Evolutionary conservation across 2,888 invertebrate genomes (phyloP).

Genomic region (Cyrtodaria siliqua): DNA sequence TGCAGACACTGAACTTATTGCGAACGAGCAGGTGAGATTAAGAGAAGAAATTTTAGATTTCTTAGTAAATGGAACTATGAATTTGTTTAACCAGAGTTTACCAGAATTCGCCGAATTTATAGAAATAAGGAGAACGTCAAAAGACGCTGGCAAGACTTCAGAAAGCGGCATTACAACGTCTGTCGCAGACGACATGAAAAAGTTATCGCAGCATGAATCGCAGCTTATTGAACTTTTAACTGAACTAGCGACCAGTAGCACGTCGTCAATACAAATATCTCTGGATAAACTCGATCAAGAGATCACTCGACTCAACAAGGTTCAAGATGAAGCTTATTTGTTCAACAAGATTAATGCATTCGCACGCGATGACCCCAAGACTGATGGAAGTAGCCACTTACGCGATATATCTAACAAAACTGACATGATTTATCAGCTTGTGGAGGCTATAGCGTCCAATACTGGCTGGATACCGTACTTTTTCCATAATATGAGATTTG

Average conservation of each 20-base stretch:
- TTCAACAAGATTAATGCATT: slow-evolving; percentile 24
- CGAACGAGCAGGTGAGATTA: slow-evolving; percentile 69
- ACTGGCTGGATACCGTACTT: slow-evolving; percentile 80
- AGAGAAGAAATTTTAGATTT: slow-evolving; percentile 65
- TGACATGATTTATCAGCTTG: slow-evolving; percentile 69
- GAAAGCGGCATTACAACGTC: slow-evolving; percentile 53
- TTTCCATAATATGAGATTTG: slow-evolving; percentile 72
- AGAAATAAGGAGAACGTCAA: slow-evolving; percentile 5
- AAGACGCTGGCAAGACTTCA: slow-evolving; percentile 6
- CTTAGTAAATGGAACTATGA: slow-evolving; percentile 52
- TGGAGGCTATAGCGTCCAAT: slow-evolving; percentile 75
- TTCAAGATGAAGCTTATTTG: slow-evolving; percentile 21
- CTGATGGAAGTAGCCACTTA: slow-evolving; percentile 48
- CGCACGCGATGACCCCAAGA: slow-evolving; percentile 49
- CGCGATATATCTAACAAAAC: slow-evolving; percentile 71
- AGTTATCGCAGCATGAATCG: slow-evolving; percentile 63
- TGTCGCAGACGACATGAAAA: slow-evolving; percentile 52
- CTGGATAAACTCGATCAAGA: slow-evolving; percentile 69
- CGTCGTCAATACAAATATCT: slow-evolving; percentile 66
- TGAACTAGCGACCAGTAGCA: slow-evolving; percentile 72
- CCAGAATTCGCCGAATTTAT: slow-evolving; percentile 36
- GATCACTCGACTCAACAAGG: slow-evolving; percentile 65
- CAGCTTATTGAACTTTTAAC: slow-evolving; percentile 69
- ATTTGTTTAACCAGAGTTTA: slow-evolving; percentile 45
- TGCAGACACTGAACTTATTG: slow-evolving; percentile 72